These are phyloP conservation scores for Rana temporaria DNA, from an alignment of 2,113 vertebrate genomes.

Conservation along the genomic window DNA sequence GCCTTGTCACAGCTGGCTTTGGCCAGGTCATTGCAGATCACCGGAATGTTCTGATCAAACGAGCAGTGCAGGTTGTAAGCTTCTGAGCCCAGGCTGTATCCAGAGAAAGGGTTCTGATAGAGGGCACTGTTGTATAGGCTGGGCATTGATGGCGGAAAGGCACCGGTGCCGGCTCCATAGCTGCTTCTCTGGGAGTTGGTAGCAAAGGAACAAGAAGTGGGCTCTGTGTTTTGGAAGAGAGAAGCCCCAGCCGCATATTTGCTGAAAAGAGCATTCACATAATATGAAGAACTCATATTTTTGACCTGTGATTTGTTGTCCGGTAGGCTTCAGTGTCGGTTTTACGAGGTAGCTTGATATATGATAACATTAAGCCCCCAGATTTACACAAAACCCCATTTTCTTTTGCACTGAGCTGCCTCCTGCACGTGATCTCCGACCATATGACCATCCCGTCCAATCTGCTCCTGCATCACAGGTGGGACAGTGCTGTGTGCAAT, in stretches of 20 bases:
- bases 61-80: constrained; percentile 83
- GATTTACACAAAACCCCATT: constrained; percentile 98
- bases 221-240: constrained; percentile 87
- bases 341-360: constrained; percentile 98
- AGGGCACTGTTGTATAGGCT: constrained; percentile 86
- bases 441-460: constrained; percentile 84
- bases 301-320: constrained; percentile 95
- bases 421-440: constrained; percentile 82
- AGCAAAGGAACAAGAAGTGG: constrained; percentile 84
- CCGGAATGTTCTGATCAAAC: constrained; percentile 87
- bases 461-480: constrained; percentile 79
- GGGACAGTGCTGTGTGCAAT: constrained; percentile 71
- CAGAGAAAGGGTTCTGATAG: constrained; percentile 82
- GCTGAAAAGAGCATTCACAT: constrained; percentile 94
- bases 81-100: constrained; percentile 81
- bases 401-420: constrained; percentile 85
- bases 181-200: constrained; percentile 82
- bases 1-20: constrained; percentile 85
- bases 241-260: constrained; percentile 88
- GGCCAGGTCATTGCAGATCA: constrained; percentile 84
- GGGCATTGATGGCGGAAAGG: constrained; percentile 80
- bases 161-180: constrained; percentile 80
- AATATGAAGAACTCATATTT: constrained; percentile 97
- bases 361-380: constrained; percentile 95
- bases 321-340: constrained; percentile 94